Evolutionary conservation across 1,140 invertebrate species (phyloP), one percentile per base, ranked within the genome.

Genomic region (Chironomus striatipennis): DNA sequence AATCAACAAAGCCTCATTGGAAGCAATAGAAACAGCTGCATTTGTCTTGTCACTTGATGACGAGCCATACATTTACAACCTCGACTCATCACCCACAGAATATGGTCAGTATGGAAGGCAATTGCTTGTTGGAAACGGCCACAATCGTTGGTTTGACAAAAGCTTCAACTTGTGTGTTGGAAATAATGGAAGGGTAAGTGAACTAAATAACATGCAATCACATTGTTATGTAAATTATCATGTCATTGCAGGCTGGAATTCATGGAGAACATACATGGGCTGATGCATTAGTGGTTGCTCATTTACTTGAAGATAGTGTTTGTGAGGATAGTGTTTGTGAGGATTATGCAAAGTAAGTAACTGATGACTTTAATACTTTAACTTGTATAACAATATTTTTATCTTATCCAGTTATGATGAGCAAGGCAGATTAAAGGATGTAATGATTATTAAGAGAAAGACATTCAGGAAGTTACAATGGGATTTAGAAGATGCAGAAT

Each of bases 61-160:
- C 75, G 79, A 79, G 18, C 89, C 91, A 17, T 95, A 93, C 80
- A 88, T 91, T 77, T 96, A 90, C 83, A 92, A 97, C 83, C 84
- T 88, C 77, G 90, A 86, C 6, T 70, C 87, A 10, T 88, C 95
- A 79, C 88, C 91, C 0, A 85, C 87, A 10, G 92, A 95, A 81
- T 82, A 99, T 77, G 92, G 98, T 79, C 85, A 88, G 18, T 99
- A 91, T 83, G 96, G 95, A 7, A 87, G 89, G 75, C 86, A 89
- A 74, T 86, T 99, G 79, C 85, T 99, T 0, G 97, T 99, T 83
- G 98, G 98, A 73, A 98, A 96, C 80, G 97, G 96, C 6, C 91
- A 95, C 81, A 93, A 99, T 81, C 87, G 97, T 74, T 99, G 98
- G 97, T 99, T 98, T 84, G 98, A 99, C 84, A 99, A 99, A 84